Evolutionary conservation across 2,888 invertebrate species (phyloP).

Genomic region (Sesamia inferens): DNA sequence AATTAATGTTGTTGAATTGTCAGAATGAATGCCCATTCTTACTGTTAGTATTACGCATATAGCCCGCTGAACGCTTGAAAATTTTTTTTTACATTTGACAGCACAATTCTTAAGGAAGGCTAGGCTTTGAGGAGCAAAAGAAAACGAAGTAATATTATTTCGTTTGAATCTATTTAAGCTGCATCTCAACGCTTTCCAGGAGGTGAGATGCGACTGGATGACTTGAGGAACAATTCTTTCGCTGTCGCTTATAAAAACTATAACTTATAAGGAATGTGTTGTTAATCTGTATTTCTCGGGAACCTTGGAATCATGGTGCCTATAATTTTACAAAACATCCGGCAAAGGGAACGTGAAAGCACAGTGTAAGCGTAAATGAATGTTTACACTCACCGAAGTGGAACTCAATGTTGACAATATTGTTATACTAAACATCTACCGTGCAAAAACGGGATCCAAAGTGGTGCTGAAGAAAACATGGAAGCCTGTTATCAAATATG

Average conservation of each 20-base stretch:
- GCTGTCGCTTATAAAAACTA: background rate
- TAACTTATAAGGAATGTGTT: slow-evolving; percentile 1
- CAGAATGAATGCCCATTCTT: too few relatives aligned
- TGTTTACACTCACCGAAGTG: slow-evolving; percentile 32
- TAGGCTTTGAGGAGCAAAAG: background rate
- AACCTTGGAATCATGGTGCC: background rate
- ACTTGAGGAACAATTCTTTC: too few relatives aligned
- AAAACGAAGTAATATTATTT: background rate
- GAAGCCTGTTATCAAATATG: slow-evolving; percentile 27
- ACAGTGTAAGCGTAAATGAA: slow-evolving; percentile 1
- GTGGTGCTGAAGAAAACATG: background rate
- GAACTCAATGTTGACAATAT: slow-evolving; percentile 39
- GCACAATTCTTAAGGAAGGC: background rate
- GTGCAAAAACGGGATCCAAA: background rate
- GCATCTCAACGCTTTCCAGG: too few relatives aligned
- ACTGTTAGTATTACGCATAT: too few relatives aligned
- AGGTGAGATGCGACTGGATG: too few relatives aligned
- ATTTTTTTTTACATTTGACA: background rate
- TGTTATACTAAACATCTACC: slow-evolving; percentile 38
- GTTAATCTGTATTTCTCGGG: slow-evolving; percentile 1
- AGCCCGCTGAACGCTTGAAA: too few relatives aligned
- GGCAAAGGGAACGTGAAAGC: slow-evolving; percentile 9
- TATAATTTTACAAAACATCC: slow-evolving; percentile 9
- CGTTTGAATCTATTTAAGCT: too few relatives aligned
- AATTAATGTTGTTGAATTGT: too few relatives aligned